Conservation (phyloP, 2,888 invertebrate genomes). For the Ophraella communa region DNA sequence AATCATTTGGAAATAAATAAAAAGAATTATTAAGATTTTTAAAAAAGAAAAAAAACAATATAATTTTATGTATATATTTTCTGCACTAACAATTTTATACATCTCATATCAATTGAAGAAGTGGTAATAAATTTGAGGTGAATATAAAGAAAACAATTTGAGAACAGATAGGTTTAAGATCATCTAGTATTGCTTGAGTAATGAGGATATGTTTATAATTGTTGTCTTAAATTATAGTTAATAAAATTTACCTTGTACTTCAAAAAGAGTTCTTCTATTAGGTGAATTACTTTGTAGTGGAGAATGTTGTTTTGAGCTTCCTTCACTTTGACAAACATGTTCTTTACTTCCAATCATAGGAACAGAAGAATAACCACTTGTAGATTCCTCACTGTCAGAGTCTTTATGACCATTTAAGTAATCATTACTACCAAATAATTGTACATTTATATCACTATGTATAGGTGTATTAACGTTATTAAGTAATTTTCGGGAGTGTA, state of each 20-base stretch:
- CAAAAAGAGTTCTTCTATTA: constrained; percentile 46
- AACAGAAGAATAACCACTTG: constrained; percentile 66
- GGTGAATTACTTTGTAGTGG: constrained; percentile 40
- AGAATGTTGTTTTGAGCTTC: constrained; percentile 46
- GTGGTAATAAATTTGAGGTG: no score
- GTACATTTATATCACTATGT: constrained; percentile 28
- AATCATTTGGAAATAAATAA: no score
- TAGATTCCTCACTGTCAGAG: constrained; percentile 66
- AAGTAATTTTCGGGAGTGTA: constrained; percentile 47
- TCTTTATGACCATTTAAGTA: constrained; percentile 58
- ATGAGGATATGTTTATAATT: no score
- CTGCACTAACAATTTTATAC: no score
- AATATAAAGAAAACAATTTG: no score
- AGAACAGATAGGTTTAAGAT: no score
- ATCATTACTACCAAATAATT: constrained; percentile 31
- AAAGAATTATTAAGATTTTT: no score
- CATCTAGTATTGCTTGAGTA: no score
- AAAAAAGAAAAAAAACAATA: no score
- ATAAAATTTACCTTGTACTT: constrained; percentile 48
- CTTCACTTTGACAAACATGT: constrained; percentile 46
- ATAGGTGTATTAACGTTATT: constrained; percentile 31
- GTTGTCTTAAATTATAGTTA: no score
- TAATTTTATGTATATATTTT: no score
- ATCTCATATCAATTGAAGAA: no score
- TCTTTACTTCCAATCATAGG: constrained; percentile 53